Percentiles rank a stretch among this genome's conserved stretches.
phyloP scores from a whole-genome alignment of 2,888 invertebrate genomes.

The Cremastinae sp. region DNA sequence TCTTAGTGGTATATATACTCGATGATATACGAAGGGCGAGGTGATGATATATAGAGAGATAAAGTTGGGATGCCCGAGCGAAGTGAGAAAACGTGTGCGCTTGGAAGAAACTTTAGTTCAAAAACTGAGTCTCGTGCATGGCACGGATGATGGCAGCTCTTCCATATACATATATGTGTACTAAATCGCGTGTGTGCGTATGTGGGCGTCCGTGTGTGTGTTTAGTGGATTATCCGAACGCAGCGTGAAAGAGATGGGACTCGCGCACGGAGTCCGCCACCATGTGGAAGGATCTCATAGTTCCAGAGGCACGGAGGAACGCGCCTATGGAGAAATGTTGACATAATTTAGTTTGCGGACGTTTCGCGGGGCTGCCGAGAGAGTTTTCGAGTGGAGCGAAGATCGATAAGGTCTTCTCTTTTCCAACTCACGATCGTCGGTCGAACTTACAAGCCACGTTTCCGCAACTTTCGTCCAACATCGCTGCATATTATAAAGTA shows the following conservation, averaged over 20 bases:
- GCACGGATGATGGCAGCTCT: constrained; percentile 15
- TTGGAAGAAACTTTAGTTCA: constrained; percentile 35
- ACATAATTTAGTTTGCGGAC: constrained; percentile 49
- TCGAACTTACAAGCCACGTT: constrained; percentile 38
- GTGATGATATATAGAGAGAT: constrained; percentile 15
- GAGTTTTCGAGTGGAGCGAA: neutral
- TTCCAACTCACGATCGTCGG: constrained; percentile 34
- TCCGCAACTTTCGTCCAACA: constrained; percentile 12
- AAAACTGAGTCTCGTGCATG: constrained; percentile 27
- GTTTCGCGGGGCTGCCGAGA: neutral
- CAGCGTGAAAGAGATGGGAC: constrained; percentile 27
- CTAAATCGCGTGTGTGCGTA: constrained; percentile 5
- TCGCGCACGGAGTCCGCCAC: neutral
- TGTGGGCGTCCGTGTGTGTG: too few species aligned
- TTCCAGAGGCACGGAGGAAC: constrained; percentile 26
- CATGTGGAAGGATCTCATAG: constrained; percentile 29
- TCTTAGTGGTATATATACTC: too few species aligned
- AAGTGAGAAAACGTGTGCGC: constrained; percentile 7
- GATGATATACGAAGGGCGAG: too few species aligned
- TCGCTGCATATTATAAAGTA: neutral
- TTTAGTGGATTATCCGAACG: constrained; percentile 20
- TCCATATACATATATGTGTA: constrained; percentile 24
- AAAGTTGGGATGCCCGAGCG: neutral
- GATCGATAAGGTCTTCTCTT: constrained; percentile 25
- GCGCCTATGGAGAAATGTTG: constrained; percentile 34